Base-by-base conservation (phyloP, 2,113 vertebrate species). In the Cryptotis parvus region DNA sequence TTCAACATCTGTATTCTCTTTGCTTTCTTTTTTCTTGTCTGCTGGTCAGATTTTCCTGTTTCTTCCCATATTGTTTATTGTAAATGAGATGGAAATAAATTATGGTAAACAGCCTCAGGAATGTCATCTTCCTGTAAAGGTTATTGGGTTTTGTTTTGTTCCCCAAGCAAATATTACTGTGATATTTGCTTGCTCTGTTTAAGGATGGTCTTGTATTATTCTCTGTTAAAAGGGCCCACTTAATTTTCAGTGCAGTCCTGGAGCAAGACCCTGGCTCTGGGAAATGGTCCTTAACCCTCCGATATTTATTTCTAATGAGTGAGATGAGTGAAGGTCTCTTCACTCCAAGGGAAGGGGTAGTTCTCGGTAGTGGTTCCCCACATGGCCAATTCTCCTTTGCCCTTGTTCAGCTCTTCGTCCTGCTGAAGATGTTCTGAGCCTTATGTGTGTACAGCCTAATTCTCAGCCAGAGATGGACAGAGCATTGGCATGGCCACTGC, bases 91-190 rank as follows among this genome's bases (percentile, higher is more conserved):
- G 65, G 63, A 80, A 18, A 81, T 81, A 35, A 89, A 83, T n/a
- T 77, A 65, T 55, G 80, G 3, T 63, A 81, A 81, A 85, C 27
- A 52, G 10, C 49, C 41, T 81, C 41, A 72, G 18, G 33, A 39
- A 76, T 72, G 12, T 31, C 27, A 76, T 89, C 39, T 81, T 80
- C 49, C 29, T 76, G 73, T 58, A 73, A 79, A 88, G 43, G 9
- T 0, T 63, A 15, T 65, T 89, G 37, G 24, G 14, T 83, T 68
- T 89, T 86, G 14, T 83, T 68, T 89, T 86, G 20, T 92, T 86
- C 33, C 33, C 52, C 68, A 89, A 81, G 39, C 52, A 65, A 24
- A 58, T 26, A 65, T 52, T 90, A 18, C 43, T 74, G 4, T 77
- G 39, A 24, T 12, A 87, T 88, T 84, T 84, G 15, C 74, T 85